phyloP scores from a whole-genome alignment of 2,888 invertebrate species.

The Zeuzera pyrina region DNA sequence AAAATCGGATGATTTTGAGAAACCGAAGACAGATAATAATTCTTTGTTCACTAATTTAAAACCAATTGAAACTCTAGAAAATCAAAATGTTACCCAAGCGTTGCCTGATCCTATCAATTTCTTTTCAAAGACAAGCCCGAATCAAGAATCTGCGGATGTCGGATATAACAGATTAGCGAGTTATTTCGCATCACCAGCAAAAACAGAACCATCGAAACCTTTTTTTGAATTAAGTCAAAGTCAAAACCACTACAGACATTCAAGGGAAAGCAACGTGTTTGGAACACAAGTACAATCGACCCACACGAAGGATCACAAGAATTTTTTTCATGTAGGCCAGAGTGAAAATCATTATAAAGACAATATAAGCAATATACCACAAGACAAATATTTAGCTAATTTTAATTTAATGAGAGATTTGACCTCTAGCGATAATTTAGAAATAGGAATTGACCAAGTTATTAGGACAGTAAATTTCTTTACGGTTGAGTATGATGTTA shows the following conservation, averaged over 20 bases:
- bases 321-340: slow-evolving; percentile 15
- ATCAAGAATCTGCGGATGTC: slow-evolving; percentile 21
- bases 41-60: no score
- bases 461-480: slow-evolving; percentile 49
- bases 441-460: slow-evolving; percentile 30
- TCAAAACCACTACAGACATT: slow-evolving; percentile 55
- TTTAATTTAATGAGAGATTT: slow-evolving; percentile 45
- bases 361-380: slow-evolving; percentile 25
- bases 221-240: slow-evolving; percentile 67
- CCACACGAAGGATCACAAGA: slow-evolving; percentile 1
- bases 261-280: slow-evolving; percentile 9
- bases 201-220: slow-evolving; percentile 54
- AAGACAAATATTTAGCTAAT: slow-evolving; percentile 23
- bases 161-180: slow-evolving; percentile 52
- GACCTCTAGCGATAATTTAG: slow-evolving; percentile 35
- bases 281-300: not conserved
- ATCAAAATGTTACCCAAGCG: no score
- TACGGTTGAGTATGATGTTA: slow-evolving; percentile 39
- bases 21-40: no score
- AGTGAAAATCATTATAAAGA: slow-evolving; percentile 18
- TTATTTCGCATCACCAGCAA: slow-evolving; percentile 46
- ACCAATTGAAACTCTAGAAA: no score
- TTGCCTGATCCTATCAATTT: slow-evolving; percentile 45
- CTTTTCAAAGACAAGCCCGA: slow-evolving; percentile 24
- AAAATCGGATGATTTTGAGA: no score